phyloP scores from a whole-genome alignment of 2,113 vertebrate genomes.

The Petrocephalus zakoni region DNA sequence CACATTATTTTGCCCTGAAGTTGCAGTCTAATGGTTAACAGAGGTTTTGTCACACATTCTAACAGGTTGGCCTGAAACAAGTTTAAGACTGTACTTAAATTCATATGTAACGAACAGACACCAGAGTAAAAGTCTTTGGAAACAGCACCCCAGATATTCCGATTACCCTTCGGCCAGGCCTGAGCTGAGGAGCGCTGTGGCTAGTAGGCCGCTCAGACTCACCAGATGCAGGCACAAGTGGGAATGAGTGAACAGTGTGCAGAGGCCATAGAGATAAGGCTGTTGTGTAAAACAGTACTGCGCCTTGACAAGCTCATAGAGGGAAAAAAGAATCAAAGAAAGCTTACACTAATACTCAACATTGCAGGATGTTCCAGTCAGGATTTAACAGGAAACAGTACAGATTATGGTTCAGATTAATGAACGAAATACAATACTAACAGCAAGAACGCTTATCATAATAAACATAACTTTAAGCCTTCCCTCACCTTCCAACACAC shows the following conservation, averaged over 20 bases:
- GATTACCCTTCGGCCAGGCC: not conserved
- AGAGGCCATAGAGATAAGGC: constrained; percentile 20
- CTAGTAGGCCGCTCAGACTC: not conserved
- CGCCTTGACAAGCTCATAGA: not conserved
- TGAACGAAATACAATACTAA: not conserved
- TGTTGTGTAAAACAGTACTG: constrained; percentile 18
- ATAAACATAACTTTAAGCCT: not conserved
- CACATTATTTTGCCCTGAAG: not conserved
- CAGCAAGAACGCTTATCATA: constrained; percentile 6
- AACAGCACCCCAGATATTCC: not conserved
- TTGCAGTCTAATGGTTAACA: not conserved
- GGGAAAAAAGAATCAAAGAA: not conserved
- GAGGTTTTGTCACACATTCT: not conserved
- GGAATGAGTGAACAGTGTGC: constrained; percentile 19
- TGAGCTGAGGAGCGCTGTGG: not conserved
- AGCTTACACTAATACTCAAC: not conserved
- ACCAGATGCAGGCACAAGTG: constrained; percentile 10
- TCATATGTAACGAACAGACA: not conserved
- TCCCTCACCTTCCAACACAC: not conserved
- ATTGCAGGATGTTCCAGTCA: constrained; percentile 8
- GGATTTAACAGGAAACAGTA: not conserved
- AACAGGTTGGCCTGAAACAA: not conserved
- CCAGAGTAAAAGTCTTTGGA: constrained; percentile 24
- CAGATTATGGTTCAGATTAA: not conserved
- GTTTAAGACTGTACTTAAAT: not conserved